Conservation (phyloP, 2,797 vertebrate genomes). For the Onychomys torridus region DNA sequence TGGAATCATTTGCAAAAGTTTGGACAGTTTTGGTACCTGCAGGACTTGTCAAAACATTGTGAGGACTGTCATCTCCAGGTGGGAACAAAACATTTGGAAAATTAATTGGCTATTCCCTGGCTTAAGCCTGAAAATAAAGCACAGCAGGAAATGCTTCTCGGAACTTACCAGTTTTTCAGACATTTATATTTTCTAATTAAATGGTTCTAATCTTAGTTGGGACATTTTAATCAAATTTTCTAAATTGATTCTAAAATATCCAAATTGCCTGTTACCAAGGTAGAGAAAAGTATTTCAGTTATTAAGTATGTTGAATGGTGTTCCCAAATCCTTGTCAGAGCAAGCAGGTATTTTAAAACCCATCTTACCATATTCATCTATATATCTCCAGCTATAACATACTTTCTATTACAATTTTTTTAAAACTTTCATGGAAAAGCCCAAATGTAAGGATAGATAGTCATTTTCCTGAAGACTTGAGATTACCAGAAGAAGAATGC, state of each 20-base stretch:
- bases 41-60: slow-evolving; percentile 56
- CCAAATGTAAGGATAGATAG: not conserved
- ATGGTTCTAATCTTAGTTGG: slow-evolving; percentile 30
- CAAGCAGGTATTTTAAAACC: not conserved
- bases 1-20: slow-evolving; percentile 47
- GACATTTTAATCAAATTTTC: slow-evolving; percentile 53
- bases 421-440: not conserved
- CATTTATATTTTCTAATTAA: slow-evolving; percentile 54
- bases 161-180: slow-evolving; percentile 14
- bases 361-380: not conserved
- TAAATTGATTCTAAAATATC: no score
- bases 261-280: not conserved
- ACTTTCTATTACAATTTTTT: not conserved
- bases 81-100: slow-evolving; percentile 49
- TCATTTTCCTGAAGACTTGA: not conserved
- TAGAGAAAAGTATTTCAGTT: not conserved
- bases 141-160: slow-evolving; percentile 47
- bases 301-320: not conserved
- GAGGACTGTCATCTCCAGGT: slow-evolving; percentile 2
- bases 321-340: not conserved
- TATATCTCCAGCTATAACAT: not conserved
- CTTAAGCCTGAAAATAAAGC: slow-evolving; percentile 39
- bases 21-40: not conserved
- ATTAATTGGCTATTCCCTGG: slow-evolving; percentile 65
- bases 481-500: not conserved